A percentile compares a stretch with the other conserved stretches of the same genome.
Conservation (phyloP, 2,797 vertebrate genomes). For the Sylvilagus floridanus region DNA sequence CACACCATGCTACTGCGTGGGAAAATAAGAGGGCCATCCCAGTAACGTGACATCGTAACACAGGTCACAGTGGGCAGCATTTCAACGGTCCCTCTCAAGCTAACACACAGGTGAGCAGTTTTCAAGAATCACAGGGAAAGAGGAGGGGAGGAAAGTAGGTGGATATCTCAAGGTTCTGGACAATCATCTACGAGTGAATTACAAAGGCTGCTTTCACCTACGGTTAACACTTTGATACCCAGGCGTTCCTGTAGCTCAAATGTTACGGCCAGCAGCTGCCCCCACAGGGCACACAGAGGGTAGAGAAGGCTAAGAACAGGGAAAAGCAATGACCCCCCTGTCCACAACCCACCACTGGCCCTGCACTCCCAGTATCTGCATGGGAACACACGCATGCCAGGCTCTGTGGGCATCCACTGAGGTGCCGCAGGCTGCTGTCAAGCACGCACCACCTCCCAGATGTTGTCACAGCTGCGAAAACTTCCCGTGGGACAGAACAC, state of each 20-base stretch:
- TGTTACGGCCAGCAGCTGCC: neutral
- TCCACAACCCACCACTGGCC: neutral
- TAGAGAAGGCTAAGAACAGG: neutral
- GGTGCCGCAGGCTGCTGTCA: rapidly evolving
- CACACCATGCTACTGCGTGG: rapidly evolving
- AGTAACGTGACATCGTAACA: neutral
- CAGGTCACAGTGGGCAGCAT: neutral
- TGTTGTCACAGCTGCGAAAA: neutral
- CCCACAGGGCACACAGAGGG: neutral
- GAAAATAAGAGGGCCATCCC: too few relatives aligned
- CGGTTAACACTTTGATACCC: neutral
- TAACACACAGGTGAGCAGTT: neutral
- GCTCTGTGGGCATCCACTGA: neutral
- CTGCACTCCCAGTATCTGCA: neutral
- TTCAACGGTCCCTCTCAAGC: neutral
- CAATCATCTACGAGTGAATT: neutral
- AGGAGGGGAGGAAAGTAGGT: neutral
- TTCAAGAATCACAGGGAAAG: neutral
- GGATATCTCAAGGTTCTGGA: neutral
- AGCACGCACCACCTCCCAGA: neutral
- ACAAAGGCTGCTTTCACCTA: neutral
- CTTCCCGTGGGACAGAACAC: neutral
- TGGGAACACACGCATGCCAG: neutral
- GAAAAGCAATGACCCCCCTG: neutral
- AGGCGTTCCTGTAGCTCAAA: neutral